These are phyloP conservation scores for Pygoscelis antarcticus DNA, from an alignment of 2,113 vertebrate genomes.

Conservation along the genomic window DNA sequence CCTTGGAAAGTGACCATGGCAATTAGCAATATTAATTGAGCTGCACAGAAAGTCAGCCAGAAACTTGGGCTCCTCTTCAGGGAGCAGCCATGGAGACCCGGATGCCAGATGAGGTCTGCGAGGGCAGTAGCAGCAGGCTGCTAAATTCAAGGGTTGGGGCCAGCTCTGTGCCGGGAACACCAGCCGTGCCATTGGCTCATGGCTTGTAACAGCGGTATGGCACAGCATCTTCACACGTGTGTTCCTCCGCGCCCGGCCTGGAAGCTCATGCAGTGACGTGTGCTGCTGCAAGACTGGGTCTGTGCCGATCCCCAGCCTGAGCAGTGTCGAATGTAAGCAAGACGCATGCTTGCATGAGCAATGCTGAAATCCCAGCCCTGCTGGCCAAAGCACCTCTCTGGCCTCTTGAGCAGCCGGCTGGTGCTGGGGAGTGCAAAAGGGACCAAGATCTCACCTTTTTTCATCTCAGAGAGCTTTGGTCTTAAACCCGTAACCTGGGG, in stretches of 20 bases:
- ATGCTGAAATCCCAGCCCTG: background rate
- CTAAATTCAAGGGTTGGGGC: background rate
- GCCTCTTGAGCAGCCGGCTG: background rate
- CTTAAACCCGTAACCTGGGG: background rate
- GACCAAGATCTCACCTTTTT: background rate
- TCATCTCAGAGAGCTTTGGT: background rate
- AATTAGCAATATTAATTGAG: constrained; percentile 31
- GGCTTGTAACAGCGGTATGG: accelerated
- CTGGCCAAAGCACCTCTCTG: background rate
- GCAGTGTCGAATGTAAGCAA: background rate
- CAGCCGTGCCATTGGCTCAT: accelerated
- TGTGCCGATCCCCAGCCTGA: background rate
- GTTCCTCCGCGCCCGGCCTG: accelerated
- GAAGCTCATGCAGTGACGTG: accelerated
- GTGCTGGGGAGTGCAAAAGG: background rate
- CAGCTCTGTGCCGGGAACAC: background rate
- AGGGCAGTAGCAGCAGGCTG: background rate
- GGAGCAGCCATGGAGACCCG: background rate
- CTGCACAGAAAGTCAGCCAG: background rate
- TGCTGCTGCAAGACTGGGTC: background rate
- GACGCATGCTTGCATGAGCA: accelerated
- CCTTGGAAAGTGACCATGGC: background rate
- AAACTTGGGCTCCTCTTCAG: background rate
- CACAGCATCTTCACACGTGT: background rate
- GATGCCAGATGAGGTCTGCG: background rate